Evolutionary conservation across 2,113 vertebrate genomes (phyloP).

Genomic region (Gracilinanus agilis): DNA sequence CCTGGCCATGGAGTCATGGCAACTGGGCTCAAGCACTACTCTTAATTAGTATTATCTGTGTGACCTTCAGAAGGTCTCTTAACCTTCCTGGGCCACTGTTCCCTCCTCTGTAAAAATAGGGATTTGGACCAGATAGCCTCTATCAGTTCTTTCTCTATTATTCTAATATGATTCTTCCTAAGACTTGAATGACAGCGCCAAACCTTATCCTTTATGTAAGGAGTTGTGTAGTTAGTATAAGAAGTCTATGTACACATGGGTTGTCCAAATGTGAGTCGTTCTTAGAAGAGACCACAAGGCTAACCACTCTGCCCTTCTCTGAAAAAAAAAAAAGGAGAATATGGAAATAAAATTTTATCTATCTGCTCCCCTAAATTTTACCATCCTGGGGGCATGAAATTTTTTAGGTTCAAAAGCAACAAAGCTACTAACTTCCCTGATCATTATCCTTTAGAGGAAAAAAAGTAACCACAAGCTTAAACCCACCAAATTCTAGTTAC

Average conservation of each 20-base stretch:
- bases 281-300: background rate
- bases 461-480: background rate
- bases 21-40: background rate
- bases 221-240: background rate
- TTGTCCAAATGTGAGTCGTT: background rate
- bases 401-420: background rate
- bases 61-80: background rate
- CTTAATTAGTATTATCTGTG: background rate
- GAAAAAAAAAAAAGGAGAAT: background rate
- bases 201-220: background rate
- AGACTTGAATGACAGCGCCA: background rate
- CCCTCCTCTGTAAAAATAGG: background rate
- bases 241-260: background rate
- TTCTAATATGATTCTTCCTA: background rate
- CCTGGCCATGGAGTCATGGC: background rate
- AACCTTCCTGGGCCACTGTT: background rate
- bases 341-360: background rate
- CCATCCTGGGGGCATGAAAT: background rate
- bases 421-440: background rate
- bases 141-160: background rate
- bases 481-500: background rate
- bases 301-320: background rate
- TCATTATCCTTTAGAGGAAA: background rate
- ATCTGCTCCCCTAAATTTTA: background rate
- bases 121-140: background rate